Percentiles rank a stretch among this genome's conserved stretches.
Evolutionary conservation across 2,888 invertebrate genomes (phyloP).

Genomic region (Vanessa cardui): DNA sequence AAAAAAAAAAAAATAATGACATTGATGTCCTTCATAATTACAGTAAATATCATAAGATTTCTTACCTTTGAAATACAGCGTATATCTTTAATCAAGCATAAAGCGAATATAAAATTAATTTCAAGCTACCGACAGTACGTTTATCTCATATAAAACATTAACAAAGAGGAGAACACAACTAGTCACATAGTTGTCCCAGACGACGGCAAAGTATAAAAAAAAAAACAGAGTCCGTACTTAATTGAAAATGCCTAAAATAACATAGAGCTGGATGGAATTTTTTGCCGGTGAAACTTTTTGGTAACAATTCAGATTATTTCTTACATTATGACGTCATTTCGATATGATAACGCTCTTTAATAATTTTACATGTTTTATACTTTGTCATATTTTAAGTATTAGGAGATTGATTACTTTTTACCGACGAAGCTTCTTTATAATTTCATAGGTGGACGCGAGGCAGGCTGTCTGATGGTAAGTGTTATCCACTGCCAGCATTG

Average conservation of each 20-base stretch:
- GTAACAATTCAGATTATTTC: constrained; percentile 62
- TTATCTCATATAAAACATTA: constrained; percentile 13
- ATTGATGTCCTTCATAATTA: too few species aligned
- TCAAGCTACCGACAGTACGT: not conserved
- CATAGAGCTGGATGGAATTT: constrained; percentile 50
- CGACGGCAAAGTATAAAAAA: constrained; percentile 40
- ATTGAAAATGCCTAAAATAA: constrained; percentile 79
- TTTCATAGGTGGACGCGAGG: too few species aligned
- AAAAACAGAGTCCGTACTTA: constrained; percentile 54
- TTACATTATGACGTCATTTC: constrained; percentile 23
- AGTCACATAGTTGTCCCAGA: constrained; percentile 42
- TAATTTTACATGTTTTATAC: not conserved
- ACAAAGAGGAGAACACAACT: constrained; percentile 19
- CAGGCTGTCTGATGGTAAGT: too few species aligned
- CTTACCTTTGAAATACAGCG: too few species aligned
- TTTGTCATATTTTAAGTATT: not conserved
- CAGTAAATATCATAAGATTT: too few species aligned
- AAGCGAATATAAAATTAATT: not conserved
- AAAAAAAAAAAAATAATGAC: too few species aligned
- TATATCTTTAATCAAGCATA: too few species aligned
- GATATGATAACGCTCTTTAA: not conserved
- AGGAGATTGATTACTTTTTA: too few species aligned
- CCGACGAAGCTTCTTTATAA: too few species aligned
- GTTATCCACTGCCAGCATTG: too few species aligned
- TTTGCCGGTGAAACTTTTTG: constrained; percentile 57